Evolutionary conservation across 2,888 invertebrate genomes (phyloP).

Genomic region (Pherbina coryleti): DNA sequence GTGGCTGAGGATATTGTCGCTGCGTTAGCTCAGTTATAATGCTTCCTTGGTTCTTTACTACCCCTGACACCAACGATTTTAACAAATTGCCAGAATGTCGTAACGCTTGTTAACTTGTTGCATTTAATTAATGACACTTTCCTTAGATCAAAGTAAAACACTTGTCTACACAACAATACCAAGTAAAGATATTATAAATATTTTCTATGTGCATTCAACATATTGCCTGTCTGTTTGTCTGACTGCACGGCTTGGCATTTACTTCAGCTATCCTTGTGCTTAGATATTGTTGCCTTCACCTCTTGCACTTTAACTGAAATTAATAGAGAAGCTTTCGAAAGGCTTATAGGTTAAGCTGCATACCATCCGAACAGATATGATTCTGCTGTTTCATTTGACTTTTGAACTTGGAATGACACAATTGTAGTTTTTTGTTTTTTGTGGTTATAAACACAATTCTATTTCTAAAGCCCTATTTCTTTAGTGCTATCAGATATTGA

Average conservation of each 20-base stretch:
- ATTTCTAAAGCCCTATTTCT: too few species aligned
- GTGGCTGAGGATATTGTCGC: too few species aligned
- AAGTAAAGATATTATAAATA: not conserved
- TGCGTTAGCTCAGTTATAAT: too few species aligned
- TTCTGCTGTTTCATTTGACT: too few species aligned
- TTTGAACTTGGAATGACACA: too few species aligned
- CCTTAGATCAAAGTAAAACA: not conserved
- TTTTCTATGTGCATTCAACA: not conserved
- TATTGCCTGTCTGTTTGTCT: not conserved
- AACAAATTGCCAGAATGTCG: not conserved
- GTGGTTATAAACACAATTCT: too few species aligned
- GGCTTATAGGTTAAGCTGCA: conserved; percentile 13
- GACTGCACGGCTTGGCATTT: not conserved
- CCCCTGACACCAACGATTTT: too few species aligned
- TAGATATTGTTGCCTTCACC: not conserved
- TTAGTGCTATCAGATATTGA: too few species aligned
- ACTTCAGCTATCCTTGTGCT: not conserved
- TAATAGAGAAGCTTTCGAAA: conserved; percentile 13
- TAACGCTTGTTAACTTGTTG: not conserved
- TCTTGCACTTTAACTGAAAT: conserved; percentile 14
- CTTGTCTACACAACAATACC: not conserved
- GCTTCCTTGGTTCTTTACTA: too few species aligned
- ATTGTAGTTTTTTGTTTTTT: too few species aligned
- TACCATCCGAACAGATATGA: not conserved
- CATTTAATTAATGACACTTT: not conserved